Evolutionary conservation across 2,888 invertebrate genomes (phyloP), one percentile per base, ranked within the genome.

Genomic region (Bugulina stolonifera): DNA sequence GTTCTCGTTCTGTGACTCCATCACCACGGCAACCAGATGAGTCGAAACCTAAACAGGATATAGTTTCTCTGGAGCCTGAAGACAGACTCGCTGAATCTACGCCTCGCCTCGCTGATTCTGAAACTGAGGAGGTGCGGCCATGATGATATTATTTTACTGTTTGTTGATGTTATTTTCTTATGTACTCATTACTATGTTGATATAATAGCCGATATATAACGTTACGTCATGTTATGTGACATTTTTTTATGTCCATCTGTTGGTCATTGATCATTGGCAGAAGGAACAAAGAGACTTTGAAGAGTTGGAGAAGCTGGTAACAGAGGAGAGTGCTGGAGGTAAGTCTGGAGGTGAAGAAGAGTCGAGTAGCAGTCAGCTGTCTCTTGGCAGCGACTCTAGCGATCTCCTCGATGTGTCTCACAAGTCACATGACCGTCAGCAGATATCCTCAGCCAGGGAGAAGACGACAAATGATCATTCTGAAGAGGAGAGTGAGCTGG

Each of bases 401-500:
- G 64, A 64, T n/a, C 32, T 64, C 32, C 64, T 64, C 32, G 64
- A 64, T 27, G 25, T 64, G 29, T 64, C 64, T 10, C 22, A 10
- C 34, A 64, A 64, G 34, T 64, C 64, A 14, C 14, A 57, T n/a
- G 64, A 64, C 29, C 14, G 10, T 32, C 64, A 64, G 64, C 27
- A 27, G 32, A 32, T 10, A n/a, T 55, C 25, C 3, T 32, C 32
- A 3, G 64, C 22, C 10, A 14, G 64, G 3, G 27, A 27, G 29
- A 14, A 22, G 22, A 25, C 64, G 14, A 25, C 25, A 5, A 25
- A 57, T 57, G 64, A 64, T 2, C 25, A 34, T 5, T 64, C 77
- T n/a, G 72, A 72, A 0, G 74, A 75, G 2, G 76, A 75, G 43
- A 75, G 76, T 72, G 76, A 77, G 54, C 69, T 76, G 25, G 77